Evolutionary conservation across 1,140 invertebrate genomes (phyloP).

Genomic region (Drosophila kepulauana): DNA sequence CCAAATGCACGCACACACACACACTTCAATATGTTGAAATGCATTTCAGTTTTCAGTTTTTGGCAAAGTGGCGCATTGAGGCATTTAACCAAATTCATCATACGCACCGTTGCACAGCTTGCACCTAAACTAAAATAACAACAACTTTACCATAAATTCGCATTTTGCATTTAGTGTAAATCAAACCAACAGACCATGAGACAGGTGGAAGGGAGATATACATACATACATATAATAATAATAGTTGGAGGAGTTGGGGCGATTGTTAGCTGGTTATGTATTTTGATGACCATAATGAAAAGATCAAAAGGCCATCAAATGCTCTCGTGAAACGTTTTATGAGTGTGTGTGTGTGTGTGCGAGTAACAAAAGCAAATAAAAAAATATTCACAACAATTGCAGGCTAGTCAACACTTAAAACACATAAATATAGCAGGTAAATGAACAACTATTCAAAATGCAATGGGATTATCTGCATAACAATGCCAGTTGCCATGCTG

Average conservation of each 20-base stretch:
- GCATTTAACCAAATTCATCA: constrained; percentile 64
- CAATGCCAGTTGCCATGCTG: too few relatives aligned
- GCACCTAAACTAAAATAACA: constrained; percentile 26
- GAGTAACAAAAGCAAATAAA: constrained; percentile 12
- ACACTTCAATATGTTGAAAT: constrained; percentile 14
- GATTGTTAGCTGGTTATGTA: constrained; percentile 21
- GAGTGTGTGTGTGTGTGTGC: not conserved
- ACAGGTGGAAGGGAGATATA: not conserved
- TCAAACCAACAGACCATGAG: constrained; percentile 37
- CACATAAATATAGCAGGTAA: not conserved
- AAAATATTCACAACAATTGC: not conserved
- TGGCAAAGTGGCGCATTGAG: constrained; percentile 40
- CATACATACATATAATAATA: too few relatives aligned
- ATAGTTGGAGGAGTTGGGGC: not conserved
- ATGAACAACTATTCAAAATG: not conserved
- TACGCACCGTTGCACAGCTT: constrained; percentile 56
- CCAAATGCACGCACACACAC: not conserved
- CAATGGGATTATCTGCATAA: not conserved
- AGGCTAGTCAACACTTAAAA: not conserved
- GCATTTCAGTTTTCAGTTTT: constrained; percentile 33
- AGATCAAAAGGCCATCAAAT: constrained; percentile 63
- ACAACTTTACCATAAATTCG: constrained; percentile 33
- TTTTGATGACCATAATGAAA: constrained; percentile 57
- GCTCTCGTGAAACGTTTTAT: constrained; percentile 8
- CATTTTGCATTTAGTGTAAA: constrained; percentile 51